These are phyloP conservation scores for Dromiciops gliroides DNA, from an alignment of 2,113 vertebrate species.

Conservation along the genomic window DNA sequence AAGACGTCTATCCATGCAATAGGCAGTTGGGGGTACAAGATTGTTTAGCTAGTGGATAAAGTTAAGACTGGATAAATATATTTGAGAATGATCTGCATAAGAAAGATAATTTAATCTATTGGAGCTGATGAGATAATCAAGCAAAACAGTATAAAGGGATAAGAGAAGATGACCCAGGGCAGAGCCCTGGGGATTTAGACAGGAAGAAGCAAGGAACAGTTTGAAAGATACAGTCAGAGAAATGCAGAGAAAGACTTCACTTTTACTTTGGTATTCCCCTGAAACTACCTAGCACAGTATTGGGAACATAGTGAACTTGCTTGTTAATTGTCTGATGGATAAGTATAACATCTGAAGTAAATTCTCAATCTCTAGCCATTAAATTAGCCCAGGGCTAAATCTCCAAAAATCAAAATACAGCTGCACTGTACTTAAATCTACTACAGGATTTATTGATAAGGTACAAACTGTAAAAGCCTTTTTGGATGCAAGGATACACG, in stretches of 20 bases:
- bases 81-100: background rate
- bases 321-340: too few relatives aligned
- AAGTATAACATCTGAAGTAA: background rate
- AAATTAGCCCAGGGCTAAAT: background rate
- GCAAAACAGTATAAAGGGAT: background rate
- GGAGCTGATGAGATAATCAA: background rate
- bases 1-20: background rate
- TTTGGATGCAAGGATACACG: background rate
- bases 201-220: background rate
- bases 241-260: background rate
- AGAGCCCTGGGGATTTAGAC: background rate
- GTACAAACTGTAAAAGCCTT: background rate
- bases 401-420: background rate
- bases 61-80: background rate
- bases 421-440: background rate
- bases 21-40: background rate
- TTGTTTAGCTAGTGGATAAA: background rate
- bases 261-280: background rate
- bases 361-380: background rate
- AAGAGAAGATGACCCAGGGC: background rate
- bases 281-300: background rate
- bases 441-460: background rate
- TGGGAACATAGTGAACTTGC: background rate
- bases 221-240: background rate
- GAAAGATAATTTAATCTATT: background rate